Evolutionary conservation across 2,888 invertebrate species (phyloP), one percentile per base, ranked within the genome.

Genomic region (Aspidiotus rigidus): DNA sequence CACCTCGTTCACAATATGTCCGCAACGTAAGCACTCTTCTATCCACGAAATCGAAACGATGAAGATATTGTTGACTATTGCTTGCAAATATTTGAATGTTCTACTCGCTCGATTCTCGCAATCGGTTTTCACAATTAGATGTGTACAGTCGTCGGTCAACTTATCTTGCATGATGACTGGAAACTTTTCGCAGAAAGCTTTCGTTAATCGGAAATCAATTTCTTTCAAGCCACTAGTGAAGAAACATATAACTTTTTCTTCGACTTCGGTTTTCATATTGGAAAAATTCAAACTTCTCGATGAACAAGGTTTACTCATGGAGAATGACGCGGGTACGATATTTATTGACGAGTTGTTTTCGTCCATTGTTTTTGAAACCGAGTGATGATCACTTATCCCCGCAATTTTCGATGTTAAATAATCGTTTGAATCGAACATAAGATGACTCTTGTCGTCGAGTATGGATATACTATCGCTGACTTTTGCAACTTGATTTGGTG

Each of bases 21-120:
- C 49, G 13, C 42, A 10, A 0, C 28, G 16, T 15, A 67, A 39
- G 39, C 67, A 67, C 16, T 57, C 67, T 7, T 60, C 49, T 17
- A 67, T 16, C 67, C 67, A 67, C 16, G 44, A 44, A 15, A 67
- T 59, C 5, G 67, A 60, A 42, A 67, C 60, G 10, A 67, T 60
- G 39, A 44, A 49, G 11, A 67, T 10, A 7, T 28, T 9, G 28
- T 49, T 60, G 11, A 67, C 67, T n/a, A 67, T 67, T 8, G 67
- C 67, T 28, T 67, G 67, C 15, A 67, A 53, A 60, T 60, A 67
- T 39, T 67, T 67, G 59, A 67, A 67, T 1, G 67, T 67, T 39
- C 67, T 42, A 39, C 59, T 49, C 5, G 67, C 11, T 7, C 40
- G 57, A 40, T 67, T 67, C 13, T 44, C 60, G 6, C 17, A 9